Evolutionary conservation across 2,888 invertebrate species (phyloP).

Genomic region (Julus scandinavius): DNA sequence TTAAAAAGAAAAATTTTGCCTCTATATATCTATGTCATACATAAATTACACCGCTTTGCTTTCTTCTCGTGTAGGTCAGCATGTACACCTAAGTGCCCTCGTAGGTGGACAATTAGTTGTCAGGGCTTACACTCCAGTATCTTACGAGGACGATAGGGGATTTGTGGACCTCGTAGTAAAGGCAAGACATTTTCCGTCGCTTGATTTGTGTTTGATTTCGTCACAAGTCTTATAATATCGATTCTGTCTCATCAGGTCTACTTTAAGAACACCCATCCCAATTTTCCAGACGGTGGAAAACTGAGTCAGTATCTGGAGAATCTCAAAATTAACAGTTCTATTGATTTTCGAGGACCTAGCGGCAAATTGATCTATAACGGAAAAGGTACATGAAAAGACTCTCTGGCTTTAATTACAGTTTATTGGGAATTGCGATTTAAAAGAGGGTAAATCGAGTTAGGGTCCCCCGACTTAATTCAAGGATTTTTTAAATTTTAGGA

Average conservation of each 20-base stretch:
- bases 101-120: constrained; percentile 90
- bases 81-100: constrained; percentile 90
- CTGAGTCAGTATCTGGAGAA: constrained; percentile 93
- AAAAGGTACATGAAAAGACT: constrained; percentile 62
- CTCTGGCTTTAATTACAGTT: no score
- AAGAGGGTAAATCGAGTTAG: not conserved
- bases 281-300: constrained; percentile 98
- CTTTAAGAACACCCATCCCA: constrained; percentile 93
- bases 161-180: constrained; percentile 92
- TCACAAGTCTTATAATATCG: no score
- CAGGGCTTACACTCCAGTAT: constrained; percentile 96
- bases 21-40: constrained; percentile 58
- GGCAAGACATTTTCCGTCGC: constrained; percentile 60
- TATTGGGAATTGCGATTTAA: no score
- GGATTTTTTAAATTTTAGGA: constrained; percentile 67
- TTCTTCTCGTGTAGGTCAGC: constrained; percentile 82
- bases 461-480: not conserved
- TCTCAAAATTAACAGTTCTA: constrained; percentile 89
- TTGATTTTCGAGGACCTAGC: constrained; percentile 95
- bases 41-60: no score
- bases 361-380: constrained; percentile 79
- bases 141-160: constrained; percentile 93
- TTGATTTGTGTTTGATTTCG: no score
- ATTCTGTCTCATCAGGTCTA: constrained; percentile 64
- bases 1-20: not conserved